These are phyloP conservation scores for Anoplophora glabripennis DNA, from an alignment of 1,140 invertebrate genomes.

Conservation along the genomic window DNA sequence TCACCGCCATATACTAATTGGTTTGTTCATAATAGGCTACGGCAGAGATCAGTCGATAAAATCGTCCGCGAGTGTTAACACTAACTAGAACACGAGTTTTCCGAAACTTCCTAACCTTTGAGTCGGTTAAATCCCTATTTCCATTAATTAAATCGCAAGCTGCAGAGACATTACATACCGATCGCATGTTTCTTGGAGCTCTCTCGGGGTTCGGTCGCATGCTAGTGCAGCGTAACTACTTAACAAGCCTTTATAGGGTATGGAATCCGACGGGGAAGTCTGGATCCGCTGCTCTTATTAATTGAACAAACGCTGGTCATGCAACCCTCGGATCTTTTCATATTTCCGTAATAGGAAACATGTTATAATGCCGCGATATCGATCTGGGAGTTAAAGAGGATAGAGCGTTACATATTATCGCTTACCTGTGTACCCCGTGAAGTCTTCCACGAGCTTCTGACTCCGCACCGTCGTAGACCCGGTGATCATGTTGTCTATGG, in stretches of 20 bases:
- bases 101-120: no score
- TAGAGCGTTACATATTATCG: background rate
- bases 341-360: no score
- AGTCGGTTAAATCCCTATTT: no score
- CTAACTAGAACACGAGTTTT: no score
- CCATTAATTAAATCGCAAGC: background rate
- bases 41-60: no score
- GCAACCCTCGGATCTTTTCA: no score
- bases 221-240: slow-evolving; percentile 16
- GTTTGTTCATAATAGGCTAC: no score
- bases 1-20: no score
- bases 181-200: slow-evolving; percentile 16
- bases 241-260: slow-evolving; percentile 22
- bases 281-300: background rate
- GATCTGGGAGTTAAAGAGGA: background rate
- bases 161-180: slow-evolving; percentile 16
- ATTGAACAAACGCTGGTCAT: no score
- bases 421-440: slow-evolving; percentile 46
- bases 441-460: slow-evolving; percentile 58
- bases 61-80: no score
- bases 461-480: slow-evolving; percentile 56
- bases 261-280: slow-evolving; percentile 21
- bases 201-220: slow-evolving; percentile 17
- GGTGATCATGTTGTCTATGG: slow-evolving; percentile 58
- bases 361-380: no score